Percentiles rank a stretch among this genome's conserved stretches.
Conservation (phyloP, 2,113 vertebrate species). For the Cranoglanis bouderius region DNA sequence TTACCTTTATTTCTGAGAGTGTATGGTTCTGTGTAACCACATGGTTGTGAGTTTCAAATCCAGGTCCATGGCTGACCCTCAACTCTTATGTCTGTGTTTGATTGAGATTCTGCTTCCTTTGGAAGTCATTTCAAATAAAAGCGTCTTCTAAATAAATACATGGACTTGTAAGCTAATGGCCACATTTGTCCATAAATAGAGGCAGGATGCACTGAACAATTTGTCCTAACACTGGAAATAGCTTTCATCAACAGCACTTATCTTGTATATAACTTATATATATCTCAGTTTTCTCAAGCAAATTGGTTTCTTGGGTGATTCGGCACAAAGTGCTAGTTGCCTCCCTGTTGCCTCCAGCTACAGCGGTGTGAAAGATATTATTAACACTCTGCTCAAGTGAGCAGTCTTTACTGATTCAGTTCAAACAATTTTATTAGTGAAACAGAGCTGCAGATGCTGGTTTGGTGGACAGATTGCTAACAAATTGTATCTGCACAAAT, state of each 20-base stretch:
- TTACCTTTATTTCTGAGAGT: not conserved
- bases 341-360: conserved; percentile 33
- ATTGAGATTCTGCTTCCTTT: not conserved
- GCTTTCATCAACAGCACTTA: conserved; percentile 18
- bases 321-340: conserved; percentile 32
- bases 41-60: not conserved
- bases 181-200: conserved; percentile 11
- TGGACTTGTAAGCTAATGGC: not conserved
- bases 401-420: conserved; percentile 23
- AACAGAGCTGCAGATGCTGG: not conserved
- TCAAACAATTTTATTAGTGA: not conserved
- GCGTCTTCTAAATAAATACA: not conserved
- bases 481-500: conserved; percentile 5
- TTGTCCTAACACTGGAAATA: not conserved
- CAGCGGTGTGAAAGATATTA: conserved; percentile 10
- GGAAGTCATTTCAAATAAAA: not conserved
- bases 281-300: conserved; percentile 11
- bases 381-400: conserved; percentile 18
- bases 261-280: not conserved
- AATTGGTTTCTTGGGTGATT: conserved; percentile 33
- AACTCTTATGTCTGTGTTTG: not conserved
- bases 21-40: not conserved
- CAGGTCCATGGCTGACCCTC: not conserved
- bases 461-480: not conserved
- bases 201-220: not conserved